These are phyloP conservation scores for Borostomias antarcticus DNA, from an alignment of 2,797 vertebrate species.

Conservation along the genomic window DNA sequence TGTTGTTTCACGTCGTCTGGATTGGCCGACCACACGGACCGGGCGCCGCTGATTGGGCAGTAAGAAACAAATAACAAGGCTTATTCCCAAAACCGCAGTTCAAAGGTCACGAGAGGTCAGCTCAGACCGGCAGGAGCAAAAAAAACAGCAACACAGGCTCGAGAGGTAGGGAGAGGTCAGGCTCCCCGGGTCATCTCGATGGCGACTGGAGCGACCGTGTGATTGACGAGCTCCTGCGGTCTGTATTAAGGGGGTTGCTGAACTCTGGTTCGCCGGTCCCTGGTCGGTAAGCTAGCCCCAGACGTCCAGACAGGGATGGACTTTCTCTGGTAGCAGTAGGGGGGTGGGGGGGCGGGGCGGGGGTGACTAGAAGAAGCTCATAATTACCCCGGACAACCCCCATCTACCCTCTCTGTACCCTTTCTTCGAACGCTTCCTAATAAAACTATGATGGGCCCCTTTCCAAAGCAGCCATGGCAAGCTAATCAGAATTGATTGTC, in stretches of 20 bases:
- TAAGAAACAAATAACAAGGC: too few species aligned
- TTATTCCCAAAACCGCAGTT: too few species aligned
- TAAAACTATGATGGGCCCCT: conserved; percentile 84
- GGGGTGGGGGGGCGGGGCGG: not conserved
- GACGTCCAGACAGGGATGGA: not conserved
- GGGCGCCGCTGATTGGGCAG: too few species aligned
- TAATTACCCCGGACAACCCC: conserved; percentile 70
- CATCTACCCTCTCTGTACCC: conserved; percentile 68
- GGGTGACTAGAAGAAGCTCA: conserved; percentile 56
- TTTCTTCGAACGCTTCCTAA: conserved; percentile 82
- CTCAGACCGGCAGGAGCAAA: too few species aligned
- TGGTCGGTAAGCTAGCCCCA: not conserved
- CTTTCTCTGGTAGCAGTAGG: not conserved
- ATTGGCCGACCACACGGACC: too few species aligned
- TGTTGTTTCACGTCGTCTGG: too few species aligned
- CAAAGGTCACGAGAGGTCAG: too few species aligned
- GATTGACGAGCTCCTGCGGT: not conserved
- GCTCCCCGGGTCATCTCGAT: not conserved
- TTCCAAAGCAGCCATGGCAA: conserved; percentile 76
- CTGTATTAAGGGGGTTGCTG: not conserved
- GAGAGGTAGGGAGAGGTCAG: not conserved
- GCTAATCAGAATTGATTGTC: conserved; percentile 88
- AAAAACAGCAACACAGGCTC: not conserved
- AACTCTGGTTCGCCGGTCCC: not conserved
- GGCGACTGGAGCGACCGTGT: not conserved